phyloP scores from a whole-genome alignment of 2,888 invertebrate species.

The Acanthoscelides obtectus region DNA sequence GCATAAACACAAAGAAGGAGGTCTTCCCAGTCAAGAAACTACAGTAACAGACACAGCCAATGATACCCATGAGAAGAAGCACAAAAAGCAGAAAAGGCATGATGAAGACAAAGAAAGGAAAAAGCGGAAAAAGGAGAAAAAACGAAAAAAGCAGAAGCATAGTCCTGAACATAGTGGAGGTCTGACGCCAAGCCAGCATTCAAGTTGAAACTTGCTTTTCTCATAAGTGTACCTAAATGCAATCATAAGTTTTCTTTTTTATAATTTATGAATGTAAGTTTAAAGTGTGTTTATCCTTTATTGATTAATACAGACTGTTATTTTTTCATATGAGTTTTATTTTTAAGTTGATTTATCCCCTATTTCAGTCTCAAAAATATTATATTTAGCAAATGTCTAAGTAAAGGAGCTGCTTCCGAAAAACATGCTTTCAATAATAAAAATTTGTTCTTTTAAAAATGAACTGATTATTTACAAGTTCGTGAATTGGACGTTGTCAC shows the following conservation, averaged over 20 bases:
- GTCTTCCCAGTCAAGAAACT: constrained; percentile 71
- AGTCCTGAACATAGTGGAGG: constrained; percentile 80
- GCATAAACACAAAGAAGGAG: constrained; percentile 87
- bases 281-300: constrained; percentile 20
- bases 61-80: constrained; percentile 90
- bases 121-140: constrained; percentile 93
- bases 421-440: too few relatives aligned
- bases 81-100: constrained; percentile 89
- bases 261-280: constrained; percentile 16
- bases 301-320: constrained; percentile 14
- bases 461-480: too few relatives aligned
- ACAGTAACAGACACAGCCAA: constrained; percentile 59
- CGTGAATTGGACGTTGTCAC: too few relatives aligned
- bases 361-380: too few relatives aligned
- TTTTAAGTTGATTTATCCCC: too few relatives aligned
- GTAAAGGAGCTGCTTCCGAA: too few relatives aligned
- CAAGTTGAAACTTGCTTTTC: constrained; percentile 26
- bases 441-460: too few relatives aligned
- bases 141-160: constrained; percentile 90
- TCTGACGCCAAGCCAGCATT: constrained; percentile 58
- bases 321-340: constrained; percentile 7
- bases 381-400: too few relatives aligned
- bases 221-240: constrained; percentile 18
- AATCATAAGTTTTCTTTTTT: background rate
- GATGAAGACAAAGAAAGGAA: constrained; percentile 92